Percentiles rank a stretch among this genome's conserved stretches.
phyloP scores from a whole-genome alignment of 2,888 invertebrate species.

The Petrophora chlorosata region DNA sequence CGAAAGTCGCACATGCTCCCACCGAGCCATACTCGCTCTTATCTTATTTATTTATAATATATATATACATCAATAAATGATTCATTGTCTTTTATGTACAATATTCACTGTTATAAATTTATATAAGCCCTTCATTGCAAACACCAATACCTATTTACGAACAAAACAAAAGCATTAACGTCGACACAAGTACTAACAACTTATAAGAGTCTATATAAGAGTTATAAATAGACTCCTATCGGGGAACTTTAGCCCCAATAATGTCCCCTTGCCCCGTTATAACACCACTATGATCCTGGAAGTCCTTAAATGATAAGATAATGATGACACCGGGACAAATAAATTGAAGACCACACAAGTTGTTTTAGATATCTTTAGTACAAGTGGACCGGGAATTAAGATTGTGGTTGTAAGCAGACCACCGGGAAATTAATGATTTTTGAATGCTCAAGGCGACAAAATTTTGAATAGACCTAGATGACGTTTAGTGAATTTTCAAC shows the following conservation, averaged over 20 bases:
- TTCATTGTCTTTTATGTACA: no score
- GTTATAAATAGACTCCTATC: constrained; percentile 25
- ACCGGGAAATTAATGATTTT: constrained; percentile 6
- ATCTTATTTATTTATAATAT: no score
- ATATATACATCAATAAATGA: no score
- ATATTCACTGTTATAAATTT: no score
- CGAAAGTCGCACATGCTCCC: no score
- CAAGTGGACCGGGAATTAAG: constrained; percentile 13
- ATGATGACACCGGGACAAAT: constrained; percentile 11
- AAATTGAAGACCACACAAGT: constrained; percentile 23
- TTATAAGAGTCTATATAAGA: constrained; percentile 21
- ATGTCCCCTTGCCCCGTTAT: constrained; percentile 21
- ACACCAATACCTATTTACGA: not conserved
- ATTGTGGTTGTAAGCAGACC: constrained; percentile 19
- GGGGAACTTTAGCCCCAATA: constrained; percentile 25
- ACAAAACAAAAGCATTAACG: constrained; percentile 12
- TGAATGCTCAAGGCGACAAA: no score
- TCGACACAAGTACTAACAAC: constrained; percentile 11
- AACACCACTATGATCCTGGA: constrained; percentile 19
- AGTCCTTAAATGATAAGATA: constrained; percentile 20
- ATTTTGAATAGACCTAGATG: no score
- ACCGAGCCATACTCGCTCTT: no score
- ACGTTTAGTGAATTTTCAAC: no score
- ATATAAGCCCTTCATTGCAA: no score
- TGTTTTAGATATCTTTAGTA: constrained; percentile 8